Evolutionary conservation across 1,140 invertebrate species (phyloP).

Genomic region (Akabosia matsudoensis): DNA sequence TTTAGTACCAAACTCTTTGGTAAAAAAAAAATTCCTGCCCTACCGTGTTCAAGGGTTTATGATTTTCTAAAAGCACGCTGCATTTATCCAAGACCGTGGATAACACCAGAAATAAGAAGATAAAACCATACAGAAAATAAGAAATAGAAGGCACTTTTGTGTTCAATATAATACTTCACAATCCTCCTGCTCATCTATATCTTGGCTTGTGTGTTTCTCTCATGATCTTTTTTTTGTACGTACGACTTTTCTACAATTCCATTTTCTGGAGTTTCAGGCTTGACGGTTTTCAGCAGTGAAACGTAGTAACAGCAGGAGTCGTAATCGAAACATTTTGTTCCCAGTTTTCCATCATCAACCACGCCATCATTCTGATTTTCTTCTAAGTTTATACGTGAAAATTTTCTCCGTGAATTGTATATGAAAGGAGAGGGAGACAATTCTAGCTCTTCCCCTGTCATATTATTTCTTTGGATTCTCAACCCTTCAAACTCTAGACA

Average conservation of each 20-base stretch:
- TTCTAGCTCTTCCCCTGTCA: background rate
- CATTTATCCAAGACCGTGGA: too few species aligned
- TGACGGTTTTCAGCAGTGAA: background rate
- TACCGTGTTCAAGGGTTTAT: too few species aligned
- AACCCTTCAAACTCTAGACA: too few species aligned
- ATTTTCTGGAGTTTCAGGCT: background rate
- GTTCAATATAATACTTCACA: too few species aligned
- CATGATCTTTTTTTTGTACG: background rate
- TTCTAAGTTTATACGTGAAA: background rate
- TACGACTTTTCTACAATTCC: background rate
- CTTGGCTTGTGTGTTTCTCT: background rate
- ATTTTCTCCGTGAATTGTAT: background rate
- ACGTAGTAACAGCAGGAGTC: background rate
- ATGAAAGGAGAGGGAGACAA: background rate
- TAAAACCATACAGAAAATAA: background rate
- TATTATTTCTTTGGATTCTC: too few species aligned
- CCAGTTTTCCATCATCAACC: constrained; percentile 3
- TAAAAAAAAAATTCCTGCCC: too few species aligned
- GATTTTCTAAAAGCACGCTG: too few species aligned
- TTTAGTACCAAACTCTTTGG: too few species aligned
- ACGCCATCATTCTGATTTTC: background rate
- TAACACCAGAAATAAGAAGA: constrained; percentile 7
- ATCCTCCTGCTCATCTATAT: constrained; percentile 5
- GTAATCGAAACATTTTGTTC: constrained; percentile 14
- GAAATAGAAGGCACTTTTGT: constrained; percentile 12